A percentile compares a stretch with the other conserved stretches of the same genome.
Conservation (phyloP, 2,797 vertebrate species). For the Gambelia wislizenii region DNA sequence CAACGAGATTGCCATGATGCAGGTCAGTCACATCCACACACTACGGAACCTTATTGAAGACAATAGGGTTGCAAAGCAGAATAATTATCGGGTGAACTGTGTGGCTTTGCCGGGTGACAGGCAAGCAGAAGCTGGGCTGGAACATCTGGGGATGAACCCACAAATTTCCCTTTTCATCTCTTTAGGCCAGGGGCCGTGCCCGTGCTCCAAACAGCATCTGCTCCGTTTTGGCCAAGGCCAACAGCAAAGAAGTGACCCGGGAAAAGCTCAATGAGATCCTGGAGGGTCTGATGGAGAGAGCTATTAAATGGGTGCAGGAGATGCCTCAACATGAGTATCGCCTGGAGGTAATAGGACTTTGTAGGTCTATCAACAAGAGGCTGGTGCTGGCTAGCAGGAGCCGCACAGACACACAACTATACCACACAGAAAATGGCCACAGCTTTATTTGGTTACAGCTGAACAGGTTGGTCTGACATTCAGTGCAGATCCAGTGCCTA, state of each 20-base stretch:
- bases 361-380: background rate
- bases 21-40: slow-evolving; percentile 68
- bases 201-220: slow-evolving; percentile 86
- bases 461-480: too few relatives aligned
- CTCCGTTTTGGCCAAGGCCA: slow-evolving; percentile 84
- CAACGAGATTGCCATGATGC: slow-evolving; percentile 94
- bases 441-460: too few relatives aligned
- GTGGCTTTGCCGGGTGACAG: background rate
- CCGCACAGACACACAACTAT: too few relatives aligned
- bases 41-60: background rate
- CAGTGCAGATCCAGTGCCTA: too few relatives aligned
- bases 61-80: background rate
- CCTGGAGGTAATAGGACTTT: slow-evolving; percentile 74
- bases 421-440: too few relatives aligned
- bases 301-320: slow-evolving; percentile 82
- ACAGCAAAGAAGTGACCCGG: slow-evolving; percentile 81
- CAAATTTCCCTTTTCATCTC: background rate
- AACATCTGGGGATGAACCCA: background rate
- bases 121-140: background rate
- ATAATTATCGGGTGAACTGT: background rate
- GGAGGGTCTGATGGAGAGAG: slow-evolving; percentile 83
- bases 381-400: background rate
- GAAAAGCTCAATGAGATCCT: slow-evolving; percentile 86
- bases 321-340: slow-evolving; percentile 81
- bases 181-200: slow-evolving; percentile 91